These are phyloP conservation scores for Halocynthia roretzi DNA, from an alignment of 23 tunicate genomes.

Conservation along the genomic window DNA sequence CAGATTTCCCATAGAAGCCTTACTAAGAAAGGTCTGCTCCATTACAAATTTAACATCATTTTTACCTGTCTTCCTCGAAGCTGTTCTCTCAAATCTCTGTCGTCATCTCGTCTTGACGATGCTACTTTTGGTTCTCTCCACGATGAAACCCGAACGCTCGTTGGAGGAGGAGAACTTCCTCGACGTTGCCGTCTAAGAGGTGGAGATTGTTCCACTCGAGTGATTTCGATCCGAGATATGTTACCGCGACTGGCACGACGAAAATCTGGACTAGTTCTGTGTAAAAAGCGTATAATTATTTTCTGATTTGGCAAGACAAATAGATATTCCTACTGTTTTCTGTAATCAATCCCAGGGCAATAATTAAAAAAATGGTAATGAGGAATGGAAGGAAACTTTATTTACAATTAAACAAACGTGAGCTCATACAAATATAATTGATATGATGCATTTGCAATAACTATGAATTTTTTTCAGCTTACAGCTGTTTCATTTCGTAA, in stretches of 20 bases:
- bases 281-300: neutral
- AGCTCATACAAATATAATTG: too few species aligned
- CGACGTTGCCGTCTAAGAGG: slow-evolving; percentile 2
- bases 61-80: slow-evolving; percentile 19
- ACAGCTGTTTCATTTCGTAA: too few species aligned
- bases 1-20: too few species aligned
- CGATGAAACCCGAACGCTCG: neutral
- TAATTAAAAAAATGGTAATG: too few species aligned
- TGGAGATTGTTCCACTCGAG: slow-evolving; percentile 14
- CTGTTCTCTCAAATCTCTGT: slow-evolving; percentile 21
- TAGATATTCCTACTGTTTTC: too few species aligned
- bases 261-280: neutral
- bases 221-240: slow-evolving; percentile 12
- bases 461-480: too few species aligned
- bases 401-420: too few species aligned
- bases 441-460: too few species aligned
- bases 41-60: neutral
- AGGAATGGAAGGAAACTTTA: too few species aligned
- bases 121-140: slow-evolving; percentile 4
- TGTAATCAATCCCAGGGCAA: too few species aligned
- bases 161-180: slow-evolving; percentile 7
- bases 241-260: neutral
- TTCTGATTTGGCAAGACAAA: neutral
- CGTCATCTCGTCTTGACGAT: slow-evolving; percentile 12
- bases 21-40: neutral